Evolutionary conservation across 2,797 vertebrate species (phyloP), one percentile per base, ranked within the genome.

Genomic region (Craterocephalus amniculus): DNA sequence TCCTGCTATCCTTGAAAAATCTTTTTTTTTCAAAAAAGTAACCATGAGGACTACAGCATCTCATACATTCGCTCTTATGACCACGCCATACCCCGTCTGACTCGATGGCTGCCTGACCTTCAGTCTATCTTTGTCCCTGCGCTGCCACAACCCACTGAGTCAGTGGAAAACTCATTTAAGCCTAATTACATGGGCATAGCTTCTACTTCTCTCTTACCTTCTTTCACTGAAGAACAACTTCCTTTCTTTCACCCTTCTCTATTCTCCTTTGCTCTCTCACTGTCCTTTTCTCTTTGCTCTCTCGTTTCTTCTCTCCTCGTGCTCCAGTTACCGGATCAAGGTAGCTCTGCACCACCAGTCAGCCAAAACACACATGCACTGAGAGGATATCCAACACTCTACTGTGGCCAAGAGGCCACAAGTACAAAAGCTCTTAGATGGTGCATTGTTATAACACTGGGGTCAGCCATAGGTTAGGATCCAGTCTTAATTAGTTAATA

Each of bases 111-210:
- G 88, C 79, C 76, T 79, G 87, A 89, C 91, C 87, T 92, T 85
- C 81, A 84, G 80, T 82, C 84, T 87, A 72, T 83, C 88, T 89
- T 90, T 89, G 86, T 89, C 81, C 70, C 66, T 8, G 78, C 6
- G 14, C 81, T 72, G 80, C 79, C 77, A 87, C 87, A 82, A 87
- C 85, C 82, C 86, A 88, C 81, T 85, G 84, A 89, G 83, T 92
- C 91, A 95, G 92, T 92, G 96, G 96, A 98, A 97, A 97, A 95
- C 94, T 96, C 93, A 96, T 96, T 96, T 95, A 94, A 90, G 94
- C 79, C 95, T 96, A 96, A 97, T 97, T 96, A 96, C 88, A 91
- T 62, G 76, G 84, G 60, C 85, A 68, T 24, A 80, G 72, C 92
- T 91, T 83, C 77, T 66, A 72, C 69, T 77, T 78, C 74, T 70